Base-by-base conservation (phyloP, 2,113 vertebrate genomes). In the Pholis gunnellus region DNA sequence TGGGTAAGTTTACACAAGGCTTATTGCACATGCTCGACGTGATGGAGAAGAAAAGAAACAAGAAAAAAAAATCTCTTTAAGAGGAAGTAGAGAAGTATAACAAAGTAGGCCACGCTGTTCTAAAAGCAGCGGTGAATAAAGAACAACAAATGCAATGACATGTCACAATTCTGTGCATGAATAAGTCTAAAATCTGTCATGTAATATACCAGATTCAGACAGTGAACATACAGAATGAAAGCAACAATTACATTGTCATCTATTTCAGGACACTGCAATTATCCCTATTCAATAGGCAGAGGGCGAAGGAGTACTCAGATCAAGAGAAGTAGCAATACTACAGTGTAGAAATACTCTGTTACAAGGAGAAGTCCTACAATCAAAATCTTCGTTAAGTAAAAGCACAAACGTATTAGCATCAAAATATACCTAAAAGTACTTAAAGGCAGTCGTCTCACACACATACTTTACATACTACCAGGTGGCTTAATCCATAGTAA, bases 1-100 rank as follows among this genome's bases (percentile, higher is more conserved):
- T 38, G n/a, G 69, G 48, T 59, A 76, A 61, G 57, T 91, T 88
- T 82, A 83, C 78, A 85, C 77, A 81, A 81, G 63, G 59, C 59
- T 82, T 81, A 85, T 56, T 73, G 73, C 59, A 78, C 76, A 82
- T 64, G 42, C 2, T 72, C 0, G 5, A 50, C n/a, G 81, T 15
- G 78, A 48, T 2, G 31, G 75, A 34, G 66, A 75, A 11, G 44
- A 82, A 52, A 46, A 56, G 64, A n/a, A 59, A 59, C 8, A 57
- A 57, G 25, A 25, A 48, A 13, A 7, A 5, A 60, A 59, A 11
- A 67, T 73, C 44, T n/a, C n/a, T 56, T 56, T 27, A 29, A 44
- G n/a, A 20, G 15, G 4, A 10, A 4, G 9, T 10, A 68, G 17
- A 31, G 42, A 48, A 70, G 18, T n/a, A 25, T 36, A 9, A 73